phyloP scores from a whole-genome alignment of 2,888 invertebrate species.

The Acanthosepion pharaonis region DNA sequence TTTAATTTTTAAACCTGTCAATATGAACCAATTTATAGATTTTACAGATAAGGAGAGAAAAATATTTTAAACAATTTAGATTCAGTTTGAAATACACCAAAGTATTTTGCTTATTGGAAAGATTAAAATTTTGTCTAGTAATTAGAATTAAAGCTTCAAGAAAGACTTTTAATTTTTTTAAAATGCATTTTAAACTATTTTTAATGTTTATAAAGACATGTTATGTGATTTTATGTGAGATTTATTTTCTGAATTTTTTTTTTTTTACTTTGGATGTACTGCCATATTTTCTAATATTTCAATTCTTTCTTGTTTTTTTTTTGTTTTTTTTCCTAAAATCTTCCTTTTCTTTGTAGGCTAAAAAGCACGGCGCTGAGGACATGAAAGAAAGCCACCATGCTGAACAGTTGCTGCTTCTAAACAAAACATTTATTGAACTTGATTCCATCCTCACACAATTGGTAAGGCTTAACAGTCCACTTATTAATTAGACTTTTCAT shows the following conservation, averaged over 20 bases:
- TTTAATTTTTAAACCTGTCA: no score
- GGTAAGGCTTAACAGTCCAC: slow-evolving; percentile 58
- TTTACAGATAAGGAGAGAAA: no score
- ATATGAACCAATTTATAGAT: no score
- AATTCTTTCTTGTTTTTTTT: background rate
- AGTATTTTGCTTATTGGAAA: no score
- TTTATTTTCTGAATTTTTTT: background rate
- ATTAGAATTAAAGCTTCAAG: no score
- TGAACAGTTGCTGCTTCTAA: slow-evolving; percentile 70
- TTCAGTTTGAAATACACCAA: no score
- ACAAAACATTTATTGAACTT: slow-evolving; percentile 72
- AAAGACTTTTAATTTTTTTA: no score
- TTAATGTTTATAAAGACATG: background rate
- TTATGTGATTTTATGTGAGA: background rate
- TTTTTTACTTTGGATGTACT: background rate
- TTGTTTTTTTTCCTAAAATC: background rate
- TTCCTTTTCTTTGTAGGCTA: slow-evolving; percentile 60
- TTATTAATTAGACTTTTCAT: background rate
- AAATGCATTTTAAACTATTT: no score
- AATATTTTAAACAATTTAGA: no score
- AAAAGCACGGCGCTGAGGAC: slow-evolving; percentile 67
- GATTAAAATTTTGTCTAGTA: no score
- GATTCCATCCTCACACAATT: slow-evolving; percentile 69
- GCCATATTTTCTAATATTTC: background rate
- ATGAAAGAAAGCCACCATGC: slow-evolving; percentile 64